These are phyloP conservation scores for Sinotaia quadrata DNA, from an alignment of 2,888 invertebrate species.

Conservation along the genomic window DNA sequence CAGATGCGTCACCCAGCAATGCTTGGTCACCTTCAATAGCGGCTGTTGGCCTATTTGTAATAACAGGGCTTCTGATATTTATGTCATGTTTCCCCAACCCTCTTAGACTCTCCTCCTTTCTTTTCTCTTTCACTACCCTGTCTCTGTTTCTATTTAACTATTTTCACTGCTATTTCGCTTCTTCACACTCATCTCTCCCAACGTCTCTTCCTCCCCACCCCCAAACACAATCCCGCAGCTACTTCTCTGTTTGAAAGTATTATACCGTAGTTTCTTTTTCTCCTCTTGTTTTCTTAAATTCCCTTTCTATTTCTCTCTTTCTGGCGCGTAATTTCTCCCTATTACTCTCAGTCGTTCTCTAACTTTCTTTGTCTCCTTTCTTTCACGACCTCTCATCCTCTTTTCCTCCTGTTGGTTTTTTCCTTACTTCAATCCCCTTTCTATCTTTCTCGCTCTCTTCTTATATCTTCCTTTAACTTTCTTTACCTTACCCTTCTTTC, in stretches of 20 bases:
- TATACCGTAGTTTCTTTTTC: background rate
- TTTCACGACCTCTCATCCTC: background rate
- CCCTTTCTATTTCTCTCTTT: slow-evolving; percentile 2
- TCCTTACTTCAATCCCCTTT: no score
- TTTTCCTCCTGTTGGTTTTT: no score
- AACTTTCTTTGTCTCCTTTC: background rate
- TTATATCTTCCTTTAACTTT: background rate
- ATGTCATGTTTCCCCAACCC: background rate
- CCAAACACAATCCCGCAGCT: background rate
- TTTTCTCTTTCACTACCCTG: background rate
- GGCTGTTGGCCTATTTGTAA: no score
- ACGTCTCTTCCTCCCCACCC: background rate
- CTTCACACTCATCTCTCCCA: background rate
- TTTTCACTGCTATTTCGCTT: background rate
- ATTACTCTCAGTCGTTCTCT: background rate
- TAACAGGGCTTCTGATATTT: background rate
- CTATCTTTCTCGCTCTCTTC: background rate
- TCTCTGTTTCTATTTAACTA: background rate
- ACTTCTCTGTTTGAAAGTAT: background rate
- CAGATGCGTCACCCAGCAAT: background rate
- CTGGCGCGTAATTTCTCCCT: background rate
- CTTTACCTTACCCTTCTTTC: background rate
- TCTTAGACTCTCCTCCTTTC: background rate
- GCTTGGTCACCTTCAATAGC: no score
- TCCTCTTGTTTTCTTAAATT: background rate